Evolutionary conservation across 2,888 invertebrate species (phyloP).

Genomic region (Xylota segnis): DNA sequence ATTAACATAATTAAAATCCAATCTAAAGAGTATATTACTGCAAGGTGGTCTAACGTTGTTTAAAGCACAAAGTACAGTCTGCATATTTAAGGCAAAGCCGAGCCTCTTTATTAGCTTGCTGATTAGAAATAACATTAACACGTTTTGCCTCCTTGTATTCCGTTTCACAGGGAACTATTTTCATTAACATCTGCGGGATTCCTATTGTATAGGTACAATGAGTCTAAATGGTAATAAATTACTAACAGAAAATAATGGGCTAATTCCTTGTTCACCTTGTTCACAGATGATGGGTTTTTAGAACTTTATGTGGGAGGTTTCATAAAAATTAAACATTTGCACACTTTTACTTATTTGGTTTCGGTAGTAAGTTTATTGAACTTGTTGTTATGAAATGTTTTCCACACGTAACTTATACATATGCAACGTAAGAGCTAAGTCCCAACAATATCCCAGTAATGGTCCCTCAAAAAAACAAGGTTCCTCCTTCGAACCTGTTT

Average conservation of each 20-base stretch:
- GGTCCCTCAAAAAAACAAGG: no score
- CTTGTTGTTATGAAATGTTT: no score
- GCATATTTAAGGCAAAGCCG: slow-evolving; percentile 8
- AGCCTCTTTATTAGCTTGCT: slow-evolving; percentile 50
- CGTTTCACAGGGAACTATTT: slow-evolving; percentile 26
- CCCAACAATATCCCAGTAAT: no score
- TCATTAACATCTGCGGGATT: slow-evolving; percentile 36
- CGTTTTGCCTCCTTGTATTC: slow-evolving; percentile 7
- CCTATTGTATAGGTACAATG: not conserved
- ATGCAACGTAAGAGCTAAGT: no score
- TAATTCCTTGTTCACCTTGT: not conserved
- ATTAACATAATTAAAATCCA: slow-evolving; percentile 50
- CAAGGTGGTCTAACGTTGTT: not conserved
- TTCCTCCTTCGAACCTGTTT: no score
- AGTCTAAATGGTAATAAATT: not conserved
- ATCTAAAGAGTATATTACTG: slow-evolving; percentile 32
- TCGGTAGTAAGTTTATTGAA: no score
- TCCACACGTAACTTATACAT: no score
- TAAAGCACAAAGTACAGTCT: slow-evolving; percentile 9
- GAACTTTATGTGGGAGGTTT: not conserved
- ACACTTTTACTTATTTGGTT: not conserved
- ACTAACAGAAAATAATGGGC: not conserved
- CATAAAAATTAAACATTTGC: not conserved
- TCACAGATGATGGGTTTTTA: not conserved
- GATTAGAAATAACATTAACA: slow-evolving; percentile 43